Evolutionary conservation across 2,113 vertebrate genomes (phyloP).

Genomic region (Corythoichthys intestinalis): DNA sequence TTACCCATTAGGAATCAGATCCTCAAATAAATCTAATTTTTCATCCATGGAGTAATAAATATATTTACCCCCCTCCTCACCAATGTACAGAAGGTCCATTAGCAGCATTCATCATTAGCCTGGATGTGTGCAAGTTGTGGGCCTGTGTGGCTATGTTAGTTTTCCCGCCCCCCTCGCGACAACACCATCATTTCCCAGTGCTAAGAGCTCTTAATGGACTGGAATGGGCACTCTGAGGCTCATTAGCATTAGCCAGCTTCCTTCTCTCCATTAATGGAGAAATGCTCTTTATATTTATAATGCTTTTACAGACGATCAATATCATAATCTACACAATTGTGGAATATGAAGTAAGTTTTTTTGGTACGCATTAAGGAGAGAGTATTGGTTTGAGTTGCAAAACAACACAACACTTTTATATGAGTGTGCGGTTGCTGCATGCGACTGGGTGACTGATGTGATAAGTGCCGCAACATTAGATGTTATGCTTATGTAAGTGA

Average conservation of each 20-base stretch:
- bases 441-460: constrained; percentile 13
- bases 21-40: constrained; percentile 58
- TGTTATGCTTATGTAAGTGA: constrained; percentile 23
- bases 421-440: constrained; percentile 38
- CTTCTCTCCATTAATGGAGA: constrained; percentile 68
- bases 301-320: constrained; percentile 73
- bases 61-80: constrained; percentile 46
- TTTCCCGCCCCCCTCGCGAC: constrained; percentile 59
- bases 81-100: constrained; percentile 68
- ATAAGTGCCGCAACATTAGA: constrained; percentile 26
- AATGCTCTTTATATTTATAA: constrained; percentile 76
- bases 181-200: constrained; percentile 71
- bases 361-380: constrained; percentile 57
- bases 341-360: constrained; percentile 70
- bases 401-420: constrained; percentile 55
- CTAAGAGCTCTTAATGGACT: constrained; percentile 76
- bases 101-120: constrained; percentile 69
- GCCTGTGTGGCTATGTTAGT: constrained; percentile 62
- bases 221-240: constrained; percentile 73
- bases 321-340: constrained; percentile 69
- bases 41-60: constrained; percentile 67
- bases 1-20: constrained; percentile 46
- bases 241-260: constrained; percentile 76
- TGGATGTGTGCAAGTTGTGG: constrained; percentile 60
- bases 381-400: constrained; percentile 66